phyloP scores from a whole-genome alignment of 2,888 invertebrate genomes.

The Parnassius glacialis region DNA sequence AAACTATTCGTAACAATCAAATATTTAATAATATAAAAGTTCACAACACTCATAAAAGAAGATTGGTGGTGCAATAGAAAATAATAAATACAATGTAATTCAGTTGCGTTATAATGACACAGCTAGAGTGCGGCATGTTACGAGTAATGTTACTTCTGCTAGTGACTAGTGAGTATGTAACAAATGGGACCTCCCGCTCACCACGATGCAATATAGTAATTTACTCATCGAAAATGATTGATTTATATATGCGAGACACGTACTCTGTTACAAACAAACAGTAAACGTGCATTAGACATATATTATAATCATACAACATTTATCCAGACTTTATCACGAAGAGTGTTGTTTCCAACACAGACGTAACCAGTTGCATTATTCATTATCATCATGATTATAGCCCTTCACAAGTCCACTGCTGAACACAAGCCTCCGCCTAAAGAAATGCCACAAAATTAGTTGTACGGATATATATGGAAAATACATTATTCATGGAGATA shows the following conservation, averaged over 20 bases:
- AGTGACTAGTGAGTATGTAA: background rate
- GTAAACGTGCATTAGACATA: background rate
- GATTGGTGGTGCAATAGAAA: conserved; percentile 7
- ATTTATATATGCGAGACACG: conserved; percentile 57
- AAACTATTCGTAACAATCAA: too few relatives aligned
- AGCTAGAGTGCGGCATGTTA: background rate
- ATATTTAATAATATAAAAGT: too few relatives aligned
- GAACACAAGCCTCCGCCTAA: too few relatives aligned
- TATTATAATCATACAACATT: background rate
- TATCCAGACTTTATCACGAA: background rate
- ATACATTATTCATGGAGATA: too few relatives aligned
- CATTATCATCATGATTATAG: too few relatives aligned
- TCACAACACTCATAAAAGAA: background rate
- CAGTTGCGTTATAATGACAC: conserved; percentile 19
- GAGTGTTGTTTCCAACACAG: too few relatives aligned
- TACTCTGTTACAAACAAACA: conserved; percentile 44
- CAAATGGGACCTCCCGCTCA: conserved; percentile 39
- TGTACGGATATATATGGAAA: too few relatives aligned
- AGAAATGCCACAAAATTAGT: too few relatives aligned
- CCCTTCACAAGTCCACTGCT: too few relatives aligned
- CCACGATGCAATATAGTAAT: conserved; percentile 56
- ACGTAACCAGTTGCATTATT: too few relatives aligned
- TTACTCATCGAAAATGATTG: conserved; percentile 76
- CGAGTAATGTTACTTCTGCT: background rate
- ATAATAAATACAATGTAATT: conserved; percentile 9